Evolutionary conservation across 1,140 invertebrate species (phyloP), one percentile per base, ranked within the genome.

Genomic region (Palaemon carinicauda): DNA sequence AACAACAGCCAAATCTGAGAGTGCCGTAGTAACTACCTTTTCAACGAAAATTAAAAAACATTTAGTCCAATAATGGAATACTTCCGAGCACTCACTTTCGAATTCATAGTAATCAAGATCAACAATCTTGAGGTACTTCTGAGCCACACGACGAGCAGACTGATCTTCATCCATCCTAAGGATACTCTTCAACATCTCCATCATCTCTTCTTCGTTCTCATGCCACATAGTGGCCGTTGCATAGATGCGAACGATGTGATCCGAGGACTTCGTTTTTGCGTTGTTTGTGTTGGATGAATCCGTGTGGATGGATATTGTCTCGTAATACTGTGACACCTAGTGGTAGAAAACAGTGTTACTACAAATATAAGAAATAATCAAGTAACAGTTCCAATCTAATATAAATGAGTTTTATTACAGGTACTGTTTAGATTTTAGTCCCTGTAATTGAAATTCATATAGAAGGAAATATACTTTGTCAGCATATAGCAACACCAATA

Each of bases 231-330:
- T 95, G 31, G 94, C 94, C 89, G 94, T 95, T 31, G 93, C 96
- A 91, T 97, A 99, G 90, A 99, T 99, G 88, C 97, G 94, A 0
- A 98, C 98, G 69, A 98, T 98, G 82, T 95, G 95, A 92, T 98
- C 97, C 2, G 96, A 96, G 71, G 94, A 96, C 91, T 97, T 97
- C 51, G 90, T 90, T 79, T 90, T 90, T 1, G 96, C 95, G 31
- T 95, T 94, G 31, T 89, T 89, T 10, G 95, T 94, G 41, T 94
- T 95, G n/a, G 95, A 96, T 3, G 95, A 95, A 90, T 97, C 96
- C 0, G 96, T 97, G 89, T 97, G 95, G 81, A 97, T 96, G 7
- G 96, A 97, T 88, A 98, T 98, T 0, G 96, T 97, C 93, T 97
- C 96, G 90, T 98, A 98, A 91, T 97, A 97, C 89, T 97, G 96